phyloP scores from a whole-genome alignment of 2,888 invertebrate genomes.

The Pogonocherus hispidulus region DNA sequence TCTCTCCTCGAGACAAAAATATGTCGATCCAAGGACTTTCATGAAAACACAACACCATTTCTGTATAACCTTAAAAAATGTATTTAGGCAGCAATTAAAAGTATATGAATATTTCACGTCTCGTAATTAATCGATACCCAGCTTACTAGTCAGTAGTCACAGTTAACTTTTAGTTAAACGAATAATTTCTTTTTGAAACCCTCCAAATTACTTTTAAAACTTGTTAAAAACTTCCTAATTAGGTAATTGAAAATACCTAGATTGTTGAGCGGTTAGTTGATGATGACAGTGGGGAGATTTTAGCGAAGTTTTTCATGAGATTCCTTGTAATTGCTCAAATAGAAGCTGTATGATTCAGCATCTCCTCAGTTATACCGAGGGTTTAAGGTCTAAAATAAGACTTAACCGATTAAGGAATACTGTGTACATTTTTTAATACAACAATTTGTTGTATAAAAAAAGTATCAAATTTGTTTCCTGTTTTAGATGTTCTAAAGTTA shows the following conservation, averaged over 20 bases:
- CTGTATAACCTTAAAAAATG: no score
- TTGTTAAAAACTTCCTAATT: constrained; percentile 67
- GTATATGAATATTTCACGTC: constrained; percentile 52
- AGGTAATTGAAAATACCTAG: constrained; percentile 66
- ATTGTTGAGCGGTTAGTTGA: constrained; percentile 44
- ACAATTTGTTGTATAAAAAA: no score
- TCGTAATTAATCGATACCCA: constrained; percentile 52
- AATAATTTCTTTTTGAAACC: constrained; percentile 66
- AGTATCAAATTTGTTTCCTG: no score
- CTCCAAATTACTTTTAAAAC: constrained; percentile 66
- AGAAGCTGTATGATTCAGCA: constrained; percentile 28
- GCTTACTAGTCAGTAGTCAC: constrained; percentile 44
- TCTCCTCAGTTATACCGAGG: background rate
- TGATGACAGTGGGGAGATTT: constrained; percentile 29
- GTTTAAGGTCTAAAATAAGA: constrained; percentile 44
- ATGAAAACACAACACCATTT: no score
- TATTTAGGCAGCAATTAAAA: constrained; percentile 14
- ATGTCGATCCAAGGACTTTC: no score
- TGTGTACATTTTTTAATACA: no score
- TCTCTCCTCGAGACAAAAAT: no score
- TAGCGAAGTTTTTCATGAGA: constrained; percentile 8
- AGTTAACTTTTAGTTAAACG: constrained; percentile 60
- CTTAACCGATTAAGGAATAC: constrained; percentile 35
- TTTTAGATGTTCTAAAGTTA: no score
- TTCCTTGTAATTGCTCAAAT: background rate